Evolutionary conservation across 1,140 invertebrate species (phyloP), one percentile per base, ranked within the genome.

Genomic region (Bombus difficillimus): DNA sequence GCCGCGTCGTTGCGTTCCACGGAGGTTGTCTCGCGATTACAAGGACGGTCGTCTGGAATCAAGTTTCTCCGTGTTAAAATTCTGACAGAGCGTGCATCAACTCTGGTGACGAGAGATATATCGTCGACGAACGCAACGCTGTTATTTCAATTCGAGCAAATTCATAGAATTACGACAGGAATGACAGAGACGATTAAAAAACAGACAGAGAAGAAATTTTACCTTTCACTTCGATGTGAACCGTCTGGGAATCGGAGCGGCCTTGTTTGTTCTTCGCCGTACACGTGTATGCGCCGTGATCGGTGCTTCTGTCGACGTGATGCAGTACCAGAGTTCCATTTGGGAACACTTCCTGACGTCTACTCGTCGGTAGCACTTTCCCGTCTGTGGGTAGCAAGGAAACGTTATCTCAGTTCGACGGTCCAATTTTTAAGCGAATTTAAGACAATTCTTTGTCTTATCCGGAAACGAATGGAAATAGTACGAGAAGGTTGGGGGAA

Each of bases 141-240:
- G 88, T 89, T 89, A 76, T 59, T 89, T 37, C 88, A 86, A 83
- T 86, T 69, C 37, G 34, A 83, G 69, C 69, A 43, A 34, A 68
- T 75, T n/a, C 10, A 62, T 34, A 62, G 66, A 53, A 81, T 71
- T 39, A 47, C 25, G 39, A 15, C 53, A 34, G 57, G 0, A 12
- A 66, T 12, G 5, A 25, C 22, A 39, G 12, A 32, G 15, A 34
- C 34, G 28, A 8, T 34, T 1, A 73, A 34, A 25, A 66, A 18
- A 34, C 34, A 47, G 22, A 5, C 1, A 15, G 6, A 1, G 22
- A 62, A 8, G 28, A 75, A 59, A 85, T 79, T 81, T 96, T 95
- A 98, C 97, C 97, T 94, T 98, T 96, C 86, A 98, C 97, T 96
- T 98, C 97, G 66, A 98, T 97, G 95, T 98, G 97, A 2, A 98